Percentiles rank a stretch among this genome's conserved stretches.
phyloP scores from a whole-genome alignment of 2,888 invertebrate genomes.

The Ctena decussata region DNA sequence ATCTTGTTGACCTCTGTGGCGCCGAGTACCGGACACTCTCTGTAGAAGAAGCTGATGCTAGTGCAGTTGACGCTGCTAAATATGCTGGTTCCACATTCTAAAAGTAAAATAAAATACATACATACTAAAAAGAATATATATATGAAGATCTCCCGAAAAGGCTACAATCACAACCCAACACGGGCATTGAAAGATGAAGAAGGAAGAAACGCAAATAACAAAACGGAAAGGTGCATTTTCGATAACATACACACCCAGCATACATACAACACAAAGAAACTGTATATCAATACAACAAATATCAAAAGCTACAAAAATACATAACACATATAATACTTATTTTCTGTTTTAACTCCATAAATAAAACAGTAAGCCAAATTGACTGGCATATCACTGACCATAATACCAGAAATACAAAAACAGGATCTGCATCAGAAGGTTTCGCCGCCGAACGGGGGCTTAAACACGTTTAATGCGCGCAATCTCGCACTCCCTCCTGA shows the following conservation, averaged over 20 bases:
- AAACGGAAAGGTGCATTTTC: neutral
- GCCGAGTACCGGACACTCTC: conserved; percentile 54
- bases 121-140: neutral
- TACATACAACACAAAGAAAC: neutral
- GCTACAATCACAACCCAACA: neutral
- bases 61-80: conserved; percentile 41
- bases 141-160: neutral
- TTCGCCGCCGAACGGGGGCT: too few species aligned
- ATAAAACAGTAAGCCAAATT: too few species aligned
- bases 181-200: too few species aligned
- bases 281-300: neutral
- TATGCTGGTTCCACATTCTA: conserved; percentile 43
- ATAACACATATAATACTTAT: too few species aligned
- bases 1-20: conserved; percentile 39
- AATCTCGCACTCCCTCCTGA: too few species aligned
- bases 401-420: too few species aligned
- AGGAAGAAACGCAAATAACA: neutral
- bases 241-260: neutral
- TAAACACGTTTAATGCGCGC: too few species aligned
- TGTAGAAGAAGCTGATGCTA: conserved; percentile 49
- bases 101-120: neutral
- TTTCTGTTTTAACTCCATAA: too few species aligned
- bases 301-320: too few species aligned
- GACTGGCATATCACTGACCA: too few species aligned
- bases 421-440: too few species aligned